These are phyloP conservation scores for Euwallacea fornicatus DNA, from an alignment of 1,140 invertebrate genomes.

Conservation along the genomic window DNA sequence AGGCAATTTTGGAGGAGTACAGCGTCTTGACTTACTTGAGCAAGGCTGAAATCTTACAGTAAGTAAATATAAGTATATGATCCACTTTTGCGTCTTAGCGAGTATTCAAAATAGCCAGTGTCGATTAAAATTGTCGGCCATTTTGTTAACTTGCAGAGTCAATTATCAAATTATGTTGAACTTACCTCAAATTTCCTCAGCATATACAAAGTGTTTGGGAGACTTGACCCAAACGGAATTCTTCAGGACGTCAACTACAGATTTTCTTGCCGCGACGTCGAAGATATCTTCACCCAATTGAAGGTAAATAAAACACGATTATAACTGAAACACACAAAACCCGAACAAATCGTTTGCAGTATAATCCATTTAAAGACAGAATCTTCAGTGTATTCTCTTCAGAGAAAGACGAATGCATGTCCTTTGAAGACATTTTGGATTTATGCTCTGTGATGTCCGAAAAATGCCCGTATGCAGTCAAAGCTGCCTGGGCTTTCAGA, in stretches of 20 bases:
- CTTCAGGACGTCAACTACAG: slow-evolving; percentile 55
- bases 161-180: not conserved
- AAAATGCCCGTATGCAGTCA: slow-evolving; percentile 67
- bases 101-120: not conserved
- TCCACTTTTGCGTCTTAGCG: not conserved
- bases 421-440: slow-evolving; percentile 77
- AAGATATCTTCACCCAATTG: slow-evolving; percentile 59
- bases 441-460: slow-evolving; percentile 72
- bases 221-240: slow-evolving; percentile 54
- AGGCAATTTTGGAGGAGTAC: slow-evolving; percentile 61
- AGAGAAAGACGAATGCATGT: slow-evolving; percentile 62
- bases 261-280: slow-evolving; percentile 55
- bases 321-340: not conserved
- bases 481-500: slow-evolving; percentile 75
- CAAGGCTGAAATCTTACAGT: slow-evolving; percentile 61
- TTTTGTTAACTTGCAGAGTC: too few relatives aligned
- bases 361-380: slow-evolving; percentile 70
- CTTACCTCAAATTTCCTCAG: slow-evolving; percentile 50
- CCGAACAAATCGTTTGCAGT: slow-evolving; percentile 54
- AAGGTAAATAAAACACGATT: slow-evolving; percentile 51
- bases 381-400: slow-evolving; percentile 76
- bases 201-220: slow-evolving; percentile 59
- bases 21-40: slow-evolving; percentile 59
- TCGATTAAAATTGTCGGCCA: too few relatives aligned
- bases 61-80: slow-evolving; percentile 46